Evolutionary conservation across 2,888 invertebrate species (phyloP).

Genomic region (Sesia bembeciformis): DNA sequence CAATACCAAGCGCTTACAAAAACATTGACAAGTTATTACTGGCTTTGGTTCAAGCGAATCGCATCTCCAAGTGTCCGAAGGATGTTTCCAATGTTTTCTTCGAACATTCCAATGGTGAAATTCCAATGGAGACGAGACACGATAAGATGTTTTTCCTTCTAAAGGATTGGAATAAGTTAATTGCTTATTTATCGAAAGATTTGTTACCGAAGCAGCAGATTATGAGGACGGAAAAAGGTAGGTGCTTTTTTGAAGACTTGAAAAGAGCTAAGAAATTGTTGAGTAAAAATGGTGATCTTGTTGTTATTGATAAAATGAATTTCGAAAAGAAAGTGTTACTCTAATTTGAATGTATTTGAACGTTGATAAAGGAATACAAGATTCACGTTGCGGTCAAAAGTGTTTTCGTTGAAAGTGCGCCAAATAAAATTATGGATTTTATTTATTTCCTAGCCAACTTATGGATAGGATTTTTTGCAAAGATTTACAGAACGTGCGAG

Average conservation of each 20-base stretch:
- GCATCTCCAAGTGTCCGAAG: constrained; percentile 28
- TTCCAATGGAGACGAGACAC: constrained; percentile 46
- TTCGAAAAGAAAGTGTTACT: constrained; percentile 33
- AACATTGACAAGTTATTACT: constrained; percentile 44
- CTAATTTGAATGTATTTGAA: constrained; percentile 21
- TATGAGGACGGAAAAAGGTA: constrained; percentile 51
- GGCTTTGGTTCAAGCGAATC: constrained; percentile 31
- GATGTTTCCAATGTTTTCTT: constrained; percentile 50
- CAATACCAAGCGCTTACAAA: constrained; percentile 42
- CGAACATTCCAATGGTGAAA: constrained; percentile 45
- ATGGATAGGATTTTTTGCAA: too few relatives aligned
- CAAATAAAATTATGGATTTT: too few relatives aligned
- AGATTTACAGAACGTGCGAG: too few relatives aligned
- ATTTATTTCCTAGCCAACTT: too few relatives aligned
- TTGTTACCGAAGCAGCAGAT: constrained; percentile 50
- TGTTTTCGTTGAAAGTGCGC: too few relatives aligned
- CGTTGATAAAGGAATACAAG: too few relatives aligned
- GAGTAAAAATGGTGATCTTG: constrained; percentile 11
- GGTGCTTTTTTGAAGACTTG: constrained; percentile 52
- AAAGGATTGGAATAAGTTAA: constrained; percentile 57
- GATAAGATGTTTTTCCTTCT: constrained; percentile 42
- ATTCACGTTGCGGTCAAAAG: too few relatives aligned
- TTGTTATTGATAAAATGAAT: constrained; percentile 8
- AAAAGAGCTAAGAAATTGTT: constrained; percentile 51
- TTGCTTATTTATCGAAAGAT: constrained; percentile 53